Percentiles rank a stretch among this genome's conserved stretches.
Evolutionary conservation across 2,113 vertebrate genomes (phyloP).

Genomic region (Glaucidium brasilianum): DNA sequence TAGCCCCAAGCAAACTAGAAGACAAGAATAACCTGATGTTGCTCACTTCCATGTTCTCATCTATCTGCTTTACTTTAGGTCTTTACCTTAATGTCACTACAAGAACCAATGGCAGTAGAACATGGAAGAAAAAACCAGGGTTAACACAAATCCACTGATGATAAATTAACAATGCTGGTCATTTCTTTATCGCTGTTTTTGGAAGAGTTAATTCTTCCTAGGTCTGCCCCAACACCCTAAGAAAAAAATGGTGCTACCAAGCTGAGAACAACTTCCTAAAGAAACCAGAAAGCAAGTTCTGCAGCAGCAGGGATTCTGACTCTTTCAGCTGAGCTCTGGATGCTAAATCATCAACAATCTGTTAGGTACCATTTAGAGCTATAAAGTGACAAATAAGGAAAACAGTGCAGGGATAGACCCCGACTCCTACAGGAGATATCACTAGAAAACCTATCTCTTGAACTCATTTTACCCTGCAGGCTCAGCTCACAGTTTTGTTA

Average conservation of each 20-base stretch:
- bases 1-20: background rate
- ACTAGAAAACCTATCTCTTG: background rate
- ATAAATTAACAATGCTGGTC: background rate
- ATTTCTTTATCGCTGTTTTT: background rate
- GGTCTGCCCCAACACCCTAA: background rate
- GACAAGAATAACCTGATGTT: background rate
- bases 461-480: background rate
- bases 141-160: background rate
- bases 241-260: background rate
- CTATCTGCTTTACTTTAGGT: background rate
- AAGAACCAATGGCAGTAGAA: background rate
- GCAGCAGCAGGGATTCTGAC: background rate
- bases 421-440: background rate
- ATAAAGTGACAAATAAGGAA: background rate
- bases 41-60: background rate
- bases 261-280: background rate
- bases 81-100: background rate
- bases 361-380: background rate
- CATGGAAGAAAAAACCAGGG: background rate
- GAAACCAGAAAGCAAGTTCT: background rate
- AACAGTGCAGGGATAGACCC: background rate
- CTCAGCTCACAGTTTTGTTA: background rate
- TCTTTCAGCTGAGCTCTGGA: background rate
- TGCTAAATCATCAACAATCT: background rate
- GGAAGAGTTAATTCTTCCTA: background rate